These are phyloP conservation scores for Callyntrura sp. DNA, from an alignment of 2,888 invertebrate species.

Conservation along the genomic window DNA sequence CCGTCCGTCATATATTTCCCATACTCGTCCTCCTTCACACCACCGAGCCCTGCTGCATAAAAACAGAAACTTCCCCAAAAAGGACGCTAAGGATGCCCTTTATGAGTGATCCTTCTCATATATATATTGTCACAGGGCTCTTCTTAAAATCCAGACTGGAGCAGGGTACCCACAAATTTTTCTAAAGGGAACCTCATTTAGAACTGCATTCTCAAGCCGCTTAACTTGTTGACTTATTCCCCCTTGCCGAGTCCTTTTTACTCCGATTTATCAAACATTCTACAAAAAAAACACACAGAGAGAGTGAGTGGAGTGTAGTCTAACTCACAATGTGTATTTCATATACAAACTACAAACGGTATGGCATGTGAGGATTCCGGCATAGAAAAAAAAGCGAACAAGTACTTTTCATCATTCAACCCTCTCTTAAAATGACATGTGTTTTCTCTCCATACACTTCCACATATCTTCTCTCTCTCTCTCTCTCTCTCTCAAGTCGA, in stretches of 20 bases:
- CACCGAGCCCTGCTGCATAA: slow-evolving; percentile 35
- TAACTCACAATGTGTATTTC: too few species aligned
- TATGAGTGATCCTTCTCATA: too few species aligned
- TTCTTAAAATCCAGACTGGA: too few species aligned
- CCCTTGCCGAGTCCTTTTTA: slow-evolving; percentile 2
- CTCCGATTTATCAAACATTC: slow-evolving; percentile 67
- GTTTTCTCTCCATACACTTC: slow-evolving; percentile 71
- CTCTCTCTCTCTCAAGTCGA: slow-evolving; percentile 8
- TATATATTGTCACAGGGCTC: too few species aligned
- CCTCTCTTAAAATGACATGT: slow-evolving; percentile 76
- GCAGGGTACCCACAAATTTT: background rate
- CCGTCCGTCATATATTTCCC: slow-evolving; percentile 73
- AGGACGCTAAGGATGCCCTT: background rate
- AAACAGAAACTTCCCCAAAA: slow-evolving; percentile 59
- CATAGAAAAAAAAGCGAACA: slow-evolving; percentile 54
- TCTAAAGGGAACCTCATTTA: slow-evolving; percentile 2
- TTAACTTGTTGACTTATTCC: slow-evolving; percentile 51
- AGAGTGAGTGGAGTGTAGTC: too few species aligned
- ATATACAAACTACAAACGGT: too few species aligned
- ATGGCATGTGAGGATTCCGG: slow-evolving; percentile 61
- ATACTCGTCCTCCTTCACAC: slow-evolving; percentile 19
- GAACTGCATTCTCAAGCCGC: too few species aligned
- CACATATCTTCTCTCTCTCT: background rate
- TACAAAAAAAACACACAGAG: slow-evolving; percentile 32
- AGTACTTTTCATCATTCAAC: slow-evolving; percentile 70